A percentile compares a stretch with the other conserved stretches of the same genome.
phyloP scores from a whole-genome alignment of 2,888 invertebrate species.

The Drosophila peninsularis region DNA sequence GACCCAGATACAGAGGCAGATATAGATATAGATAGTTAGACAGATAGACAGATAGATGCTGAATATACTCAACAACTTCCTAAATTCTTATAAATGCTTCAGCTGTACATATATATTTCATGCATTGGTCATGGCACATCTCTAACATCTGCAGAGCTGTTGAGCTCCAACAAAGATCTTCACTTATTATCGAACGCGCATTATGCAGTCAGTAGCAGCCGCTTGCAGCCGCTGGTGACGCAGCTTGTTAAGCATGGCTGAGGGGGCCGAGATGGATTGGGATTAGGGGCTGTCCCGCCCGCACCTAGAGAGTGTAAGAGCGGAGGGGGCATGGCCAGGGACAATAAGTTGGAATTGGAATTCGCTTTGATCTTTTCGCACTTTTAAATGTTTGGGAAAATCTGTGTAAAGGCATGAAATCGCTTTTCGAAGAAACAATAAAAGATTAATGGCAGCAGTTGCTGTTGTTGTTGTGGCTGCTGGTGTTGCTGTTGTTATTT shows the following conservation, averaged over 20 bases:
- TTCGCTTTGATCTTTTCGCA: conserved; percentile 79
- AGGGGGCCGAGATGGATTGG: conserved; percentile 22
- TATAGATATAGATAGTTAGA: too few species aligned
- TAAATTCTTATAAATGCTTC: too few species aligned
- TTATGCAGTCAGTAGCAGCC: background rate
- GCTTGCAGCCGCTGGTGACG: conserved; percentile 21
- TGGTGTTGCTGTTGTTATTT: conserved; percentile 63
- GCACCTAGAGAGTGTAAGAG: background rate
- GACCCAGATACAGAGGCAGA: too few species aligned
- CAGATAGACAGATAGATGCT: too few species aligned
- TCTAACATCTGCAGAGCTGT: background rate
- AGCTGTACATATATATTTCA: background rate
- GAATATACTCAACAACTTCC: too few species aligned
- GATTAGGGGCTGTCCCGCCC: conserved; percentile 23
- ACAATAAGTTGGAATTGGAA: conserved; percentile 77
- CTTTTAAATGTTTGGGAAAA: conserved; percentile 79
- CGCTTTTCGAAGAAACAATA: conserved; percentile 79
- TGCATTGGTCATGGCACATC: background rate
- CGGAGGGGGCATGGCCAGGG: conserved; percentile 33
- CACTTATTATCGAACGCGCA: background rate
- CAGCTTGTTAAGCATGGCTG: conserved; percentile 58
- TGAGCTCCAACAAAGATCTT: background rate
- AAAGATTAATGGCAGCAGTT: conserved; percentile 74
- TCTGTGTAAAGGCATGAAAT: conserved; percentile 77
- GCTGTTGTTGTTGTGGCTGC: conserved; percentile 35